phyloP scores from a whole-genome alignment of 1,140 invertebrate genomes.

The Drosophila littoralis region DNA sequence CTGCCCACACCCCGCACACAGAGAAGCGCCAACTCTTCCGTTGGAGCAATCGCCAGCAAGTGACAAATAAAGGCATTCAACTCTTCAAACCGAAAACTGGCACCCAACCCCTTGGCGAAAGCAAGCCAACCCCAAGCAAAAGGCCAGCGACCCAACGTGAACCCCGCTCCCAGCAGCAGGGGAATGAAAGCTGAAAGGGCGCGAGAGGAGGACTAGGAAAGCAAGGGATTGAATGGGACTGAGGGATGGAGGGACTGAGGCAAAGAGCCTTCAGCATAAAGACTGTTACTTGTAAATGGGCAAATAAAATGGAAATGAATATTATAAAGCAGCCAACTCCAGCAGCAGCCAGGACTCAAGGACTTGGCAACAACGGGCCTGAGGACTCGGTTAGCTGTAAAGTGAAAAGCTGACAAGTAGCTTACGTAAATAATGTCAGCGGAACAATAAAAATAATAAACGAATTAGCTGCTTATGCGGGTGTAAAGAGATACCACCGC shows the following conservation, averaged over 20 bases:
- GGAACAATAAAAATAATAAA: slow-evolving; percentile 83
- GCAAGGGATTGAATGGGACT: slow-evolving; percentile 3
- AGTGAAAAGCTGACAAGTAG: slow-evolving; percentile 81
- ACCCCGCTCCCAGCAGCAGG: neutral
- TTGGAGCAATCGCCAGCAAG: slow-evolving; percentile 46
- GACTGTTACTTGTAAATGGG: slow-evolving; percentile 76
- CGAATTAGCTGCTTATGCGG: slow-evolving; percentile 78
- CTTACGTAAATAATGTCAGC: slow-evolving; percentile 83
- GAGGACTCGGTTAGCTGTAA: slow-evolving; percentile 22
- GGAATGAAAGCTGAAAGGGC: too few relatives aligned
- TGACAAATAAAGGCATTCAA: slow-evolving; percentile 76
- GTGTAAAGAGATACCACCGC: slow-evolving; percentile 18
- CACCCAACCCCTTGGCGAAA: too few relatives aligned
- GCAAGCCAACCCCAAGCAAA: slow-evolving; percentile 8
- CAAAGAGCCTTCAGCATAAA: slow-evolving; percentile 25
- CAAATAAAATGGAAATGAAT: slow-evolving; percentile 82
- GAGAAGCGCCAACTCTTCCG: neutral
- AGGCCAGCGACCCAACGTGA: slow-evolving; percentile 44
- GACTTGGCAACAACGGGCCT: too few relatives aligned
- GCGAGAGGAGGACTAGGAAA: slow-evolving; percentile 6
- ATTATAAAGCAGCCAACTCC: slow-evolving; percentile 63
- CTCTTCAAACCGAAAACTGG: slow-evolving; percentile 28
- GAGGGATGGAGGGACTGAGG: too few relatives aligned
- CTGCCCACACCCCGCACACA: neutral
- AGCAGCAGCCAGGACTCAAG: too few relatives aligned